Conservation (phyloP, 2,113 vertebrate genomes). For the Sebastes fasciatus region DNA sequence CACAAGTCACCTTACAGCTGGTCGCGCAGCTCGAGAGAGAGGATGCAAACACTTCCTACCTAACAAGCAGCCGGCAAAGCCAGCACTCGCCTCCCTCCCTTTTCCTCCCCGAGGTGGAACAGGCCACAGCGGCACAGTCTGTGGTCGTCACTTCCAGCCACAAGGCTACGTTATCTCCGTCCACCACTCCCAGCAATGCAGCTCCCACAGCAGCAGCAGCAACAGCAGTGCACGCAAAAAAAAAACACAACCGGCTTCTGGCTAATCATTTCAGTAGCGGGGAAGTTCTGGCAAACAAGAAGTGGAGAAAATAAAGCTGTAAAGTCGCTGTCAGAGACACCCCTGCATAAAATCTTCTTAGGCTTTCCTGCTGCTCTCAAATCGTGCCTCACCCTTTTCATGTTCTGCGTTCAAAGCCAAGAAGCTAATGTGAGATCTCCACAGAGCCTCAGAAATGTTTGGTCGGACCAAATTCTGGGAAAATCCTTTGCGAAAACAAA, state of each 20-base stretch:
- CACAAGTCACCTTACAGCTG: constrained; percentile 77
- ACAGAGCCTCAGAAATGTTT: constrained; percentile 31
- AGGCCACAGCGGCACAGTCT: constrained; percentile 56
- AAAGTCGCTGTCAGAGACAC: constrained; percentile 63
- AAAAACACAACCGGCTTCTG: constrained; percentile 41
- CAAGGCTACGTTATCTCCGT: constrained; percentile 73
- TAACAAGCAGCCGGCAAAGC: constrained; percentile 58
- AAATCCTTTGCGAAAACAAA: constrained; percentile 27
- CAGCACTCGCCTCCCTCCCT: constrained; percentile 50
- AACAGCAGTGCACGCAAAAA: constrained; percentile 43
- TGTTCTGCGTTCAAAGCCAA: constrained; percentile 62
- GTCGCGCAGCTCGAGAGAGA: constrained; percentile 57
- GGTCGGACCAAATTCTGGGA: neutral
- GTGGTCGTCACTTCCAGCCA: constrained; percentile 63
- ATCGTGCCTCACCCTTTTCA: constrained; percentile 58
- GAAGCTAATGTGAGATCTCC: constrained; percentile 52
- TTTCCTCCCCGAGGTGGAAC: constrained; percentile 76
- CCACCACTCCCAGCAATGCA: constrained; percentile 69
- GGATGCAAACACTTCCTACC: constrained; percentile 82
- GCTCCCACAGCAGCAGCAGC: constrained; percentile 59
- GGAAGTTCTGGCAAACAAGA: constrained; percentile 65
- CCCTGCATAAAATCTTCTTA: constrained; percentile 67
- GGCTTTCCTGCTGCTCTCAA: constrained; percentile 55
- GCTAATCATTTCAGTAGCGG: constrained; percentile 64
- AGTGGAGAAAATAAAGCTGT: constrained; percentile 20